Evolutionary conservation across 2,888 invertebrate genomes (phyloP).

Genomic region (Pilophorus perplexus): DNA sequence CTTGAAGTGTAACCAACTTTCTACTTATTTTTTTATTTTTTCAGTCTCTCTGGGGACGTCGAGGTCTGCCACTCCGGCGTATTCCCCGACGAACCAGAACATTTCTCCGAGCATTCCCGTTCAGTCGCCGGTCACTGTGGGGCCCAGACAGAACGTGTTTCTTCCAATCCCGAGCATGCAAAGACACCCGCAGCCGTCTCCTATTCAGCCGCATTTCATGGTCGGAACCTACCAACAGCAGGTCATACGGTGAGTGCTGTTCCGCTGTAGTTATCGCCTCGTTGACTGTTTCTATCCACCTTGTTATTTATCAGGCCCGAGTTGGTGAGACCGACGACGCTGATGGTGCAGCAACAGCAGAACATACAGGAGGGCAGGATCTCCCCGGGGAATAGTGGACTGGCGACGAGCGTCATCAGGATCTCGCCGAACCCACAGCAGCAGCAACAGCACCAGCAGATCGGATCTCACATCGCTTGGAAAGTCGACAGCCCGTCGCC

Average conservation of each 20-base stretch:
- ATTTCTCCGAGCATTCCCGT: conserved; percentile 64
- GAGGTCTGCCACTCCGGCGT: conserved; percentile 87
- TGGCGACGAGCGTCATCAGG: conserved; percentile 77
- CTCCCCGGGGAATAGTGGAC: conserved; percentile 48
- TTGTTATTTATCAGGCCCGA: conserved; percentile 60
- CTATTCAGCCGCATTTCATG: conserved; percentile 51
- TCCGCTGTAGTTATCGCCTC: neutral
- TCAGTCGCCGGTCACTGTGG: conserved; percentile 66
- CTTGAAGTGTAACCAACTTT: too few relatives aligned
- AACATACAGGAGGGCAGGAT: conserved; percentile 50
- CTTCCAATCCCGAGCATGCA: conserved; percentile 73
- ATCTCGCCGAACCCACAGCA: conserved; percentile 63
- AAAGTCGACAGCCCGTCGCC: conserved; percentile 49
- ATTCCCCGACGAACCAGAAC: conserved; percentile 68
- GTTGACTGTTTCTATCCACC: neutral
- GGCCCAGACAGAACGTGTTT: conserved; percentile 81
- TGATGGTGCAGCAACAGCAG: conserved; percentile 54
- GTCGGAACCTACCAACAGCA: conserved; percentile 50
- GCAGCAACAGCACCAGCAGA: conserved; percentile 27
- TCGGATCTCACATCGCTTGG: conserved; percentile 46
- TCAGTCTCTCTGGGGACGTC: conserved; percentile 91
- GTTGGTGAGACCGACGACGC: conserved; percentile 63
- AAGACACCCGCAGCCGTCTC: conserved; percentile 49
- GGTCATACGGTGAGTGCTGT: conserved; percentile 51
- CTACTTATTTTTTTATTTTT: too few relatives aligned